Evolutionary conservation across 2,888 invertebrate genomes (phyloP).

Genomic region (Chirona hameri): DNA sequence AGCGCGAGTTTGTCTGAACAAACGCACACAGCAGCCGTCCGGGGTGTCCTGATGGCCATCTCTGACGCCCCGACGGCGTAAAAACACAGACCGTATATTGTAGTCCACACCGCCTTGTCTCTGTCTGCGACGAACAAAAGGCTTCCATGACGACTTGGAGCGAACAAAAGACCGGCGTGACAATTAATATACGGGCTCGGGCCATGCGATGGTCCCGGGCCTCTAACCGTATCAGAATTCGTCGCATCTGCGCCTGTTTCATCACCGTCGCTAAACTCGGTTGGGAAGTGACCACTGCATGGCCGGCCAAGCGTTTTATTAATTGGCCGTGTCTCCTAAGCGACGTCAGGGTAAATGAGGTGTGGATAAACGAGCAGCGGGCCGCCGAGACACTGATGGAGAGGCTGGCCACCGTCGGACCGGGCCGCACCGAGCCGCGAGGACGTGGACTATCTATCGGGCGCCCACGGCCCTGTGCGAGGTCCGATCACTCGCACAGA

Average conservation of each 20-base stretch:
- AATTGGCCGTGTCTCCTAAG: neutral
- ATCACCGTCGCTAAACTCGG: neutral
- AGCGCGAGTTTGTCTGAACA: neutral
- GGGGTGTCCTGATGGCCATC: neutral
- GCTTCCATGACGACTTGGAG: neutral
- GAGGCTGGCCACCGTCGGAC: neutral
- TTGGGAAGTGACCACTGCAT: neutral
- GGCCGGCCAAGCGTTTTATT: conserved; percentile 8
- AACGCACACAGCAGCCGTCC: neutral
- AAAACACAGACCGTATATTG: neutral
- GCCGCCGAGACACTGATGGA: neutral
- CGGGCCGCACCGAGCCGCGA: too few relatives aligned
- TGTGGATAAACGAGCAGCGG: neutral
- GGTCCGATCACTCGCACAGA: too few relatives aligned
- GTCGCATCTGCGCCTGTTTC: neutral
- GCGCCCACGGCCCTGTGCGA: too few relatives aligned
- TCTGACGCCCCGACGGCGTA: neutral
- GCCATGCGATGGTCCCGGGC: neutral
- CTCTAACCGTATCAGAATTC: neutral
- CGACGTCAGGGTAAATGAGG: neutral
- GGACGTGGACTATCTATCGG: too few relatives aligned
- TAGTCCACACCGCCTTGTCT: neutral
- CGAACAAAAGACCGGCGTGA: neutral
- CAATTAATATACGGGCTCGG: neutral
- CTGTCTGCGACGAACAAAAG: neutral